Evolutionary conservation across 1,140 invertebrate species (phyloP), one percentile per base, ranked within the genome.

Genomic region (Manduca sexta): DNA sequence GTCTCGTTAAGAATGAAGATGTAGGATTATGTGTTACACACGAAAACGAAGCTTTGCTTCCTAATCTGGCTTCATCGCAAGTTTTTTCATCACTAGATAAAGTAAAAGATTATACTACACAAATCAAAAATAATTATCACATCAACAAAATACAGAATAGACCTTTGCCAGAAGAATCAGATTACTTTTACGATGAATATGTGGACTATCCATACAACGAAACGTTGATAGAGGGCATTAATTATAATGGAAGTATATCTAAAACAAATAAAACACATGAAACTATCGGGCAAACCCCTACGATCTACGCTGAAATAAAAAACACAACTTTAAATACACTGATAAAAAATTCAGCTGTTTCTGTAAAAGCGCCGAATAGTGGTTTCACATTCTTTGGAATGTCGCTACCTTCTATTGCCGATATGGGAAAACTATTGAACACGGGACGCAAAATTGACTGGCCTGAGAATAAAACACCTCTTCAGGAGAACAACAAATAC

Each of bases 301-400:
- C 91, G 8, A 77, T 93, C 1, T 89, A 93, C 57, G 90, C 92
- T 8, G 87, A 87, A 42, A 87, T 86, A 35, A 89, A 88, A 46
- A 90, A 90, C 64, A 84, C 78, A 33, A 85, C 73, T 6, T 75
- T 72, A 15, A 81, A 70, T 49, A 68, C 69, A 34, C 73, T 79
- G 8, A 62, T 26, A 1, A 26, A 26, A 26, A 26, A 26, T 26
- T 26, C 21, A 26, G 21, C 63, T 2, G 49, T 58, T 21, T 33
- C 69, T 13, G 45, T 66, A 26, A 86, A 82, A 62, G 62, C 68
- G 21, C 69, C 86, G 7, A 66, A 46, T 26, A 86, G 88, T 49
- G 76, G 92, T 0, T 94, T 94, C 62, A 94, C 93, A 11, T 94
- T 96, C 60, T 95, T 96, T 63, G 94, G 94, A 0, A 89, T 95